These are phyloP conservation scores for Folsomia manolachei DNA, from an alignment of 2,888 invertebrate genomes.

Conservation along the genomic window DNA sequence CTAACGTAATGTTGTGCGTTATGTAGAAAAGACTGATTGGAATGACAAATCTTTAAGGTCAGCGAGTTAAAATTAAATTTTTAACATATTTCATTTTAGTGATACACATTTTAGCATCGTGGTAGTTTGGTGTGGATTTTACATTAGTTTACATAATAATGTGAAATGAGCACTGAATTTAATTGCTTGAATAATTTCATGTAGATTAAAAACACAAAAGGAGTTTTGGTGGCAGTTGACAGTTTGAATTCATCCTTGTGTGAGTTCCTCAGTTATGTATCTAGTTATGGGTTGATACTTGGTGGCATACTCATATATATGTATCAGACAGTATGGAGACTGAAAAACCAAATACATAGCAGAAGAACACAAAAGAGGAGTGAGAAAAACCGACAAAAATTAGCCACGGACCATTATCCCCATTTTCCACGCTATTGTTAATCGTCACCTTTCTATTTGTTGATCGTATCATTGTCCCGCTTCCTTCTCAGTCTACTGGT, in stretches of 20 bases:
- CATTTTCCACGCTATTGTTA: constrained; percentile 2
- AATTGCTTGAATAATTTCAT: background rate
- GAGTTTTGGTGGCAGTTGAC: background rate
- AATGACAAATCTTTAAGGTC: too few relatives aligned
- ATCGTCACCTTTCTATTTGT: constrained; percentile 5
- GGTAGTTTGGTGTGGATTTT: too few relatives aligned
- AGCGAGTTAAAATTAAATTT: too few relatives aligned
- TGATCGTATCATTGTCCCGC: background rate
- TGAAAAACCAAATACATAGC: too few relatives aligned
- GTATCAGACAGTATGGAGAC: background rate
- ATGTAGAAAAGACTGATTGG: too few relatives aligned
- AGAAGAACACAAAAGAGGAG: constrained; percentile 1
- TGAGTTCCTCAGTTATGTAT: too few relatives aligned
- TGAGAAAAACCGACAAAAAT: constrained; percentile 1
- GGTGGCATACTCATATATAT: background rate
- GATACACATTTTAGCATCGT: too few relatives aligned
- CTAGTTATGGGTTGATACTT: too few relatives aligned
- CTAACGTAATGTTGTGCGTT: too few relatives aligned
- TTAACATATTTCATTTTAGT: too few relatives aligned
- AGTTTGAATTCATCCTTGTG: background rate
- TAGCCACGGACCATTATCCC: background rate
- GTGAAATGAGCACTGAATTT: background rate
- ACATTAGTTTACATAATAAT: background rate
- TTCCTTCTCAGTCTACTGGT: background rate
- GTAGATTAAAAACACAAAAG: background rate